These are phyloP conservation scores for Rhodophaea formosa DNA, from an alignment of 2,888 invertebrate genomes.

Conservation along the genomic window DNA sequence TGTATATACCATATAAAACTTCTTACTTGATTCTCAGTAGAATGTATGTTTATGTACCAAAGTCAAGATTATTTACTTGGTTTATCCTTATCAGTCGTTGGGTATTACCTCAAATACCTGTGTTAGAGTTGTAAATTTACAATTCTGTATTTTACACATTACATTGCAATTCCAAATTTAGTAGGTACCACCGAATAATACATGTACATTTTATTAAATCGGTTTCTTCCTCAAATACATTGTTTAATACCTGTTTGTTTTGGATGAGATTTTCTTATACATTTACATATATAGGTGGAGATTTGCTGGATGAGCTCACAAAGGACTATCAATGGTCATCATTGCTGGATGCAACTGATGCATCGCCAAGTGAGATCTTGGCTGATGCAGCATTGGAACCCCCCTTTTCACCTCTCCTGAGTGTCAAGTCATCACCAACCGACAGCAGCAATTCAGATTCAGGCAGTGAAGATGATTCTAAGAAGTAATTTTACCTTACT, in stretches of 20 bases:
- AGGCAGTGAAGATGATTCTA: slow-evolving; percentile 75
- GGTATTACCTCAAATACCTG: not conserved
- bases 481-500: slow-evolving; percentile 51
- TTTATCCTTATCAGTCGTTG: not conserved
- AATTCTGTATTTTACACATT: not conserved
- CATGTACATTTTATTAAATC: too few relatives aligned
- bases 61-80: not conserved
- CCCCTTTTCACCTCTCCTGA: slow-evolving; percentile 62
- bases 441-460: slow-evolving; percentile 70
- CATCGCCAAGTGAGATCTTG: slow-evolving; percentile 73
- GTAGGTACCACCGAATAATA: too few relatives aligned
- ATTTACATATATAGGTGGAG: slow-evolving; percentile 67
- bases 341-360: slow-evolving; percentile 66
- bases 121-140: not conserved
- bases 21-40: not conserved
- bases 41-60: not conserved
- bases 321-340: slow-evolving; percentile 72
- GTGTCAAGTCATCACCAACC: slow-evolving; percentile 62
- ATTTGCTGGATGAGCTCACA: slow-evolving; percentile 67
- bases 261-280: too few relatives aligned
- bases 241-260: not conserved
- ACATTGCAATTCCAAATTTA: not conserved
- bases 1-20: not conserved
- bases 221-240: too few relatives aligned
- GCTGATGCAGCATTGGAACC: slow-evolving; percentile 71